Evolutionary conservation across 2,797 vertebrate species (phyloP).

Genomic region (Rallus crepitans): DNA sequence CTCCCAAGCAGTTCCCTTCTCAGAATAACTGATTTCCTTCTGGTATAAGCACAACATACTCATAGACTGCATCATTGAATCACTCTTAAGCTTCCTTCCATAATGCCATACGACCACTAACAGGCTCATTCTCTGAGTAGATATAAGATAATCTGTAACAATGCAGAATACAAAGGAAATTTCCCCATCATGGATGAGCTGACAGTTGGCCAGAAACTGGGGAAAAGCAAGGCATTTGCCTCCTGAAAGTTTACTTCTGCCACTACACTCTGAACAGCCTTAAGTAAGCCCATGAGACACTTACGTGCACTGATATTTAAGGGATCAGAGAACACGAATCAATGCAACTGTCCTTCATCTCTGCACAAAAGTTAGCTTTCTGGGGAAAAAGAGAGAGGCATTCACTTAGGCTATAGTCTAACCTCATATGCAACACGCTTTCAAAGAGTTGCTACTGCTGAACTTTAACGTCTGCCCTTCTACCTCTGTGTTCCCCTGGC

Average conservation of each 20-base stretch:
- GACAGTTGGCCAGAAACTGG: not conserved
- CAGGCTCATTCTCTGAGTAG: not conserved
- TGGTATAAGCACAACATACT: not conserved
- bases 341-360: no score
- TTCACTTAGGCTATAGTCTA: not conserved
- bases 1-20: not conserved
- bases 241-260: not conserved
- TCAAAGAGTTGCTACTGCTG: not conserved
- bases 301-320: not conserved
- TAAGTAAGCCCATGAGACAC: not conserved
- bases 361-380: not conserved
- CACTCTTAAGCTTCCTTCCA: not conserved
- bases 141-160: not conserved
- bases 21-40: not conserved
- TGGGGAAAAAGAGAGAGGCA: not conserved
- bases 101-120: not conserved
- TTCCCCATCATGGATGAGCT: not conserved
- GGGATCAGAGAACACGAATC: rapidly evolving
- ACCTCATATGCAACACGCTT: not conserved
- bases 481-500: not conserved
- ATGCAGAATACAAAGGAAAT: not conserved
- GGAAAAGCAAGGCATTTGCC: not conserved
- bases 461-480: not conserved
- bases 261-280: not conserved
- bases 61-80: not conserved